Conservation (phyloP, 2,888 invertebrate genomes). For the Tetanocera ferruginea region DNA sequence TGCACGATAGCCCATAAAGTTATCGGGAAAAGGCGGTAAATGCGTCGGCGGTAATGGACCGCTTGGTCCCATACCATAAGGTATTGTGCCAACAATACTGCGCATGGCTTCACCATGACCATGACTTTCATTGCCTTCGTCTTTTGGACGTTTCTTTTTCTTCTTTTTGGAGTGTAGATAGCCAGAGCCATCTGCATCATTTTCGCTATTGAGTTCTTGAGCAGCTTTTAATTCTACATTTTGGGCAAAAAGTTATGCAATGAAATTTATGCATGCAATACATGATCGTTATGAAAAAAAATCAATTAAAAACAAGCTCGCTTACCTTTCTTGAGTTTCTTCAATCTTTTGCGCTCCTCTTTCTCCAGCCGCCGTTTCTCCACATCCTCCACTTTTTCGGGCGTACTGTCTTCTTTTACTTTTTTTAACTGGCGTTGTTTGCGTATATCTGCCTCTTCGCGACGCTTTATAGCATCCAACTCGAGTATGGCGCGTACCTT, state of each 20-base stretch:
- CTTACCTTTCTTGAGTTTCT: constrained; percentile 49
- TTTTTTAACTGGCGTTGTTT: constrained; percentile 45
- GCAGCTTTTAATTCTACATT: constrained; percentile 44
- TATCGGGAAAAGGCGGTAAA: constrained; percentile 45
- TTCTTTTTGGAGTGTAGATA: constrained; percentile 9
- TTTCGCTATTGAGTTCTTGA: constrained; percentile 28
- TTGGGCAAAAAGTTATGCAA: neutral
- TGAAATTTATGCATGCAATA: neutral
- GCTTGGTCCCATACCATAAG: constrained; percentile 12
- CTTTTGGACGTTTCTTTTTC: constrained; percentile 42
- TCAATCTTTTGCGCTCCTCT: constrained; percentile 49
- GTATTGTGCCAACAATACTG: constrained; percentile 20
- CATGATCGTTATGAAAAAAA: neutral
- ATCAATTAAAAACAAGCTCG: neutral
- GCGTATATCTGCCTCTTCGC: constrained; percentile 53
- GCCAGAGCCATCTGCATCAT: constrained; percentile 18
- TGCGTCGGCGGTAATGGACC: constrained; percentile 38
- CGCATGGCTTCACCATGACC: neutral
- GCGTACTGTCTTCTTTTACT: neutral
- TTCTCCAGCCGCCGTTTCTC: constrained; percentile 50
- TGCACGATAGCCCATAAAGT: constrained; percentile 51
- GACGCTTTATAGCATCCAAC: constrained; percentile 56
- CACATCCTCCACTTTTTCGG: constrained; percentile 44
- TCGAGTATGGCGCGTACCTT: constrained; percentile 58
- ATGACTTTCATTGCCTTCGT: constrained; percentile 19